Evolutionary conservation across 2,113 vertebrate genomes (phyloP), one percentile per base, ranked within the genome.

Genomic region (Galeopterus variegatus): DNA sequence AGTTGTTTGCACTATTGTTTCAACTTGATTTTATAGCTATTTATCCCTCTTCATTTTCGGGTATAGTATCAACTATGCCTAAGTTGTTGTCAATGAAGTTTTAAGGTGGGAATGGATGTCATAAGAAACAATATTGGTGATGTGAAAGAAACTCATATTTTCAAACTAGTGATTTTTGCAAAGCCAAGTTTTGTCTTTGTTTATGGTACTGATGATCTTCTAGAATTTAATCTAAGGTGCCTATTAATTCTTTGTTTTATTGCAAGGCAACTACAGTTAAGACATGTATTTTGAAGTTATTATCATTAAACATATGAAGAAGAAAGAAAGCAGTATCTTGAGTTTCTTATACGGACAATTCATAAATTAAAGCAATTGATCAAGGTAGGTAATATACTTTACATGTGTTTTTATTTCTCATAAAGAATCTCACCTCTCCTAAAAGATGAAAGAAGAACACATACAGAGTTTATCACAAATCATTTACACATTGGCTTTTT

Each of bases 141-240:
- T 23, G 21, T 58, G 54, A 50, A 58, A 85, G 50, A 26, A 54
- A 88, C 26, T 58, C 7, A 50, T 2, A 86, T 31, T 88, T 87
- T 96, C 58, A 65, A 90, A 90, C n/a, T 11, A 75, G 79, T 26
- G 69, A 69, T 82, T 82, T 93, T 76, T 54, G 19, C 79, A 77
- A 96, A 88, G 62, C 17, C 56, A 95, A 60, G 4, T 7, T 52
- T 84, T 90, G 62, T 58, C 62, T 91, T 86, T 77, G 36, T 80
- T 85, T 76, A 65, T 60, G 13, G 64, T 87, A 70, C 9, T 84
- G 33, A 91, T 80, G 24, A 80, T 90, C 10, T 11, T 95, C 24
- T 94, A 48, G 50, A 89, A 94, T 92, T 45, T 11, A 90, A 82
- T 93, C 48, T 52, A 70, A 67, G 2, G 19, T 73, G 9, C 2